A percentile compares a stretch with the other conserved stretches of the same genome.
These are phyloP conservation scores for Eurois occulta DNA, from an alignment of 2,888 invertebrate species.

Conservation along the genomic window DNA sequence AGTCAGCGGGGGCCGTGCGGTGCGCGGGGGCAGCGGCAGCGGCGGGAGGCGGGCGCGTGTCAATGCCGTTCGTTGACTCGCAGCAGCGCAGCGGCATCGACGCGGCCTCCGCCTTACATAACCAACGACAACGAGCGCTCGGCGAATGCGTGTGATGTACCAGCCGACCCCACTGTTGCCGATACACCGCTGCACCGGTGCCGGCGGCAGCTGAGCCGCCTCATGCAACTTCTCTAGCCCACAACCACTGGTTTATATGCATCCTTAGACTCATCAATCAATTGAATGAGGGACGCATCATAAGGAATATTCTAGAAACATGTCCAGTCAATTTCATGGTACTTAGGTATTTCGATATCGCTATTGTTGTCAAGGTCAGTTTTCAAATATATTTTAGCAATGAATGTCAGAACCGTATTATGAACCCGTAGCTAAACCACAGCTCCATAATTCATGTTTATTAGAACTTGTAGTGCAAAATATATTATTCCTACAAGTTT, in stretches of 20 bases:
- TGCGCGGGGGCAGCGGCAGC: slow-evolving; percentile 72
- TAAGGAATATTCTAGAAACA: slow-evolving; percentile 48
- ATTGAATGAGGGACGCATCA: neutral
- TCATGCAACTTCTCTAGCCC: slow-evolving; percentile 8
- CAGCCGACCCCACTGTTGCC: slow-evolving; percentile 68
- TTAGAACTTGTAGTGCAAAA: slow-evolving; percentile 21
- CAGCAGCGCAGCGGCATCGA: slow-evolving; percentile 86
- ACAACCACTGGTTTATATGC: neutral
- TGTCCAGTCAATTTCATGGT: neutral
- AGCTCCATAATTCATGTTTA: slow-evolving; percentile 17
- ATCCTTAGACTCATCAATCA: slow-evolving; percentile 2
- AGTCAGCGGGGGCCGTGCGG: slow-evolving; percentile 72
- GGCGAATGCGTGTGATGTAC: slow-evolving; percentile 86
- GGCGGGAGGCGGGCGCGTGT: slow-evolving; percentile 85
- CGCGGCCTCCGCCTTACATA: slow-evolving; percentile 90
- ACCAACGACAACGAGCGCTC: slow-evolving; percentile 88
- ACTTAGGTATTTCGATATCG: neutral
- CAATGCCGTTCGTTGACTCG: slow-evolving; percentile 91
- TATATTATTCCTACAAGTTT: slow-evolving; percentile 28
- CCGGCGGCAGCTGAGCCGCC: slow-evolving; percentile 35
- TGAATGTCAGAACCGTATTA: slow-evolving; percentile 32
- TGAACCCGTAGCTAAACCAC: slow-evolving; percentile 19
- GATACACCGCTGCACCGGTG: too few relatives aligned
- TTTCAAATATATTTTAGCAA: slow-evolving; percentile 30
- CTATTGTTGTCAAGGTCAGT: slow-evolving; percentile 46